Percentiles rank a stretch among this genome's conserved stretches.
These are phyloP conservation scores for Meda fulgida DNA, from an alignment of 2,797 vertebrate genomes.

Conservation along the genomic window DNA sequence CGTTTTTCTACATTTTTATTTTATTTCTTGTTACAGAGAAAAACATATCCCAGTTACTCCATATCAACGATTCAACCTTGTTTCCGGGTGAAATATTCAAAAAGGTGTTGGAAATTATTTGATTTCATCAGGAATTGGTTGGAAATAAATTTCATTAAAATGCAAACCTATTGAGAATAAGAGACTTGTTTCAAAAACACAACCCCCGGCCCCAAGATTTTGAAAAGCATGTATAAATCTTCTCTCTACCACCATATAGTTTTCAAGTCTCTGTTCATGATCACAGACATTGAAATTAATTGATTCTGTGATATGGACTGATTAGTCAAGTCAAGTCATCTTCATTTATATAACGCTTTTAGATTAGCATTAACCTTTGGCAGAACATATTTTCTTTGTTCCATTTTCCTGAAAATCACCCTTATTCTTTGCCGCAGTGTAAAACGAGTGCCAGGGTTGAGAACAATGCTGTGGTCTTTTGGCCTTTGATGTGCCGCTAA, in stretches of 20 bases:
- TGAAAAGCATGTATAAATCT: background rate
- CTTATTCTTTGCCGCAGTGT: background rate
- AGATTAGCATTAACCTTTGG: background rate
- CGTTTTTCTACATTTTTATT: background rate
- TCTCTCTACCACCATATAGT: slow-evolving; percentile 1
- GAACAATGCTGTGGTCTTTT: background rate
- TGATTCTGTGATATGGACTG: background rate
- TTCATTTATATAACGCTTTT: too few relatives aligned
- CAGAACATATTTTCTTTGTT: background rate
- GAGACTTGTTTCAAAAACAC: background rate
- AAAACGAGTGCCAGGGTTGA: background rate
- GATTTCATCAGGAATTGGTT: background rate
- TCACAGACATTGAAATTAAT: background rate
- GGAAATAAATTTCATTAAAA: background rate
- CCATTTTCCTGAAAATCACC: background rate
- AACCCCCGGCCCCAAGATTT: background rate
- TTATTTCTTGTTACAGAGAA: background rate
- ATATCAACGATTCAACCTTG: background rate
- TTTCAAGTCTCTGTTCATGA: slow-evolving; percentile 6
- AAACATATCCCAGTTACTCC: background rate
- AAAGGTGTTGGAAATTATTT: background rate
- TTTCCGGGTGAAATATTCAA: background rate
- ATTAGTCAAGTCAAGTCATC: too few relatives aligned
- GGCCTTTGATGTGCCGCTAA: background rate
- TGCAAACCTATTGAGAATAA: background rate